These are phyloP conservation scores for Romanomermis culicivorax DNA, from an alignment of 2,888 invertebrate species.

Conservation along the genomic window DNA sequence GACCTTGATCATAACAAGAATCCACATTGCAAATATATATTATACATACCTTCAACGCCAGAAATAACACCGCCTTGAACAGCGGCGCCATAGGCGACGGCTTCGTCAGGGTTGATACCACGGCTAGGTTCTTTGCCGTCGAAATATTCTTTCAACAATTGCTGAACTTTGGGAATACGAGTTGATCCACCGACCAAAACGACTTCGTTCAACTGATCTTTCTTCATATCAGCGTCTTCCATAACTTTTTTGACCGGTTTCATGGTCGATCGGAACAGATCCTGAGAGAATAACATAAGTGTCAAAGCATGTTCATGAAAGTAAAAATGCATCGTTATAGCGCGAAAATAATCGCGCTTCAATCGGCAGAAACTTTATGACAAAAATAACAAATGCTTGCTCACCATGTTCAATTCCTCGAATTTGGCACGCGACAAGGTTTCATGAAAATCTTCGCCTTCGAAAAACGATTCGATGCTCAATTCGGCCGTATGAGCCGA, in stretches of 20 bases:
- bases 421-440: slow-evolving; percentile 93
- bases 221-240: slow-evolving; percentile 96
- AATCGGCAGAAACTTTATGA: too few relatives aligned
- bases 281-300: slow-evolving; percentile 20
- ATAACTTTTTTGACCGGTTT: slow-evolving; percentile 85
- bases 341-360: background rate
- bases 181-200: slow-evolving; percentile 97
- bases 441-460: slow-evolving; percentile 94
- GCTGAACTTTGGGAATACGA: slow-evolving; percentile 84
- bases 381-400: slow-evolving; percentile 12
- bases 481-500: slow-evolving; percentile 78
- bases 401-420: slow-evolving; percentile 80
- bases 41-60: slow-evolving; percentile 53
- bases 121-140: slow-evolving; percentile 91
- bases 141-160: slow-evolving; percentile 47
- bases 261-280: slow-evolving; percentile 55
- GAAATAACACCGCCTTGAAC: slow-evolving; percentile 94
- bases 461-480: slow-evolving; percentile 94
- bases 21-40: background rate
- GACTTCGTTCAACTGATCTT: slow-evolving; percentile 92
- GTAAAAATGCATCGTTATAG: background rate
- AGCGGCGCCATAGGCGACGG: slow-evolving; percentile 92
- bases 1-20: background rate
- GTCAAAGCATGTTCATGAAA: background rate
- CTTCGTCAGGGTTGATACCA: slow-evolving; percentile 96